These are phyloP conservation scores for Lepidurus packardi DNA, from an alignment of 1,140 invertebrate genomes.

Conservation along the genomic window DNA sequence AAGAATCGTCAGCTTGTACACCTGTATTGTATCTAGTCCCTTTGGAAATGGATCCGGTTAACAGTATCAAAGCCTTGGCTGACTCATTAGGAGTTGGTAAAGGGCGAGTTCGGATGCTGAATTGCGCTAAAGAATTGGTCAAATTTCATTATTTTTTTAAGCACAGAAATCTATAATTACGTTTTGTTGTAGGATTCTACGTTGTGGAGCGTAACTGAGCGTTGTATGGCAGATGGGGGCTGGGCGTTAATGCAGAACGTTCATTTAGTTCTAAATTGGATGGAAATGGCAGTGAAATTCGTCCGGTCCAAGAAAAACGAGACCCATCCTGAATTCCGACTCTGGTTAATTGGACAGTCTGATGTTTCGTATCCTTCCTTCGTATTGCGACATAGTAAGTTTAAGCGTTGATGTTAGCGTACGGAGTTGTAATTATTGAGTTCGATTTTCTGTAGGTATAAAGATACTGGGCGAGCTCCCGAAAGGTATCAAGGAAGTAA, in stretches of 20 bases:
- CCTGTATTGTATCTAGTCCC: slow-evolving; percentile 26
- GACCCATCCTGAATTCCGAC: slow-evolving; percentile 28
- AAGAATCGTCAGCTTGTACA: slow-evolving; percentile 18
- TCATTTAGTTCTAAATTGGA: not conserved
- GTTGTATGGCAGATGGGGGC: slow-evolving; percentile 28
- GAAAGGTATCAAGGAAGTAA: slow-evolving; percentile 15
- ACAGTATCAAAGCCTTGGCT: slow-evolving; percentile 20
- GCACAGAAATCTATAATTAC: not conserved
- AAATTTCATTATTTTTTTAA: slow-evolving; percentile 12
- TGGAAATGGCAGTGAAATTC: slow-evolving; percentile 14
- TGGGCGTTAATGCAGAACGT: slow-evolving; percentile 31
- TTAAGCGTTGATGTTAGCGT: not conserved
- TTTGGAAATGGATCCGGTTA: slow-evolving; percentile 23
- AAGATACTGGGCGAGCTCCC: slow-evolving; percentile 29
- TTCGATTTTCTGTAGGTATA: slow-evolving; percentile 9
- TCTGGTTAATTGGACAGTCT: slow-evolving; percentile 25
- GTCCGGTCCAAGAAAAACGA: slow-evolving; percentile 23
- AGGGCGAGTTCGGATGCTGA: not conserved
- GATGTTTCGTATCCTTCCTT: slow-evolving; percentile 14
- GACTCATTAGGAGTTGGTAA: not conserved
- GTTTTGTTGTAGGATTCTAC: not conserved
- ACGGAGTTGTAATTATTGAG: not conserved
- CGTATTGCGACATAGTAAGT: slow-evolving; percentile 8
- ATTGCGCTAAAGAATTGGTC: not conserved
- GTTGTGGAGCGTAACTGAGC: slow-evolving; percentile 14